A percentile compares a stretch with the other conserved stretches of the same genome.
Conservation (phyloP, 2,888 invertebrate genomes). For the Lypha dubia region DNA sequence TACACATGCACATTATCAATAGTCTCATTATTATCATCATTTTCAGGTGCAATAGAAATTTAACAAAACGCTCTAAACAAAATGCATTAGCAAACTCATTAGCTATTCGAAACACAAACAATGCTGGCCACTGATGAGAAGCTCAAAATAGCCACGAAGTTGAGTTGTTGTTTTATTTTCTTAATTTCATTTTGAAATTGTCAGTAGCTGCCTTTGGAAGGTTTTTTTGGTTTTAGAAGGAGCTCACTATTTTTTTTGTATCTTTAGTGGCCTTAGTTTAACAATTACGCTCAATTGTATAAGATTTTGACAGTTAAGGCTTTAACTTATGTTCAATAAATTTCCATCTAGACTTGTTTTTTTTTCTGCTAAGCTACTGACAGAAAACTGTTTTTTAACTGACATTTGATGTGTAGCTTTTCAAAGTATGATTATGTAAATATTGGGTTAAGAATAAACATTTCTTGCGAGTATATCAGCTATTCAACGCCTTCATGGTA, state of each 20-base stretch:
- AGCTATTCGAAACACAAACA: conserved; percentile 70
- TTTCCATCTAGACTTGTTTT: background rate
- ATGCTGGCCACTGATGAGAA: conserved; percentile 64
- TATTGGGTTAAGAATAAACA: background rate
- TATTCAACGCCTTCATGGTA: too few species aligned
- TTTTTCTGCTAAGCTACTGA: background rate
- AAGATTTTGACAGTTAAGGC: background rate
- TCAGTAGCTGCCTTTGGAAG: background rate
- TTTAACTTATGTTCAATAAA: background rate
- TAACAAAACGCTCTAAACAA: conserved; percentile 55
- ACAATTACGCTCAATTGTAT: background rate
- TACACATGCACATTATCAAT: conserved; percentile 49
- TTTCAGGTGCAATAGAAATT: conserved; percentile 69
- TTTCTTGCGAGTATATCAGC: too few species aligned
- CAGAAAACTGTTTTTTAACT: background rate
- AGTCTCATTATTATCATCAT: conserved; percentile 64
- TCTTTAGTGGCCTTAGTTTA: background rate
- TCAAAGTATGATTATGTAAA: background rate
- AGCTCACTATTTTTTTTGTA: too few species aligned
- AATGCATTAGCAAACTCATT: conserved; percentile 69
- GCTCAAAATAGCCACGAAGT: conserved; percentile 42
- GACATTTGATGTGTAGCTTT: too few species aligned
- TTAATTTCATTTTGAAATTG: background rate
- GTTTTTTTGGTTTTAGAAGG: background rate
- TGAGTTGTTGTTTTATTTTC: background rate